A percentile compares a stretch with the other conserved stretches of the same genome.
phyloP scores from a whole-genome alignment of 2,797 vertebrate genomes.

The Arrhamphus sclerolepis region DNA sequence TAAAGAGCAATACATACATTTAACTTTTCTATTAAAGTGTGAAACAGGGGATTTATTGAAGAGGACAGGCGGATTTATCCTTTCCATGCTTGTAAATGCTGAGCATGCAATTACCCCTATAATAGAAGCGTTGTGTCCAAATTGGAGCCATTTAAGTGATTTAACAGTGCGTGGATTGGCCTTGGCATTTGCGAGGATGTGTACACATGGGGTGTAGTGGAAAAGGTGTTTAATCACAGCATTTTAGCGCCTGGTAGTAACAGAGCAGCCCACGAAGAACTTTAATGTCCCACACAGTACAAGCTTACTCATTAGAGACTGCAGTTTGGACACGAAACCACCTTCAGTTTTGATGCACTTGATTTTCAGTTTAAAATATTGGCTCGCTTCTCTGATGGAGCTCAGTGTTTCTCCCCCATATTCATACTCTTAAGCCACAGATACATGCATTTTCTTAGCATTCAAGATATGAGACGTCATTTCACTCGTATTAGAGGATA shows the following conservation, averaged over 20 bases:
- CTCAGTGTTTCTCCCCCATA: conserved; percentile 9
- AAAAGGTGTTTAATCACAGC: conserved; percentile 83
- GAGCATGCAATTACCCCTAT: conserved; percentile 87
- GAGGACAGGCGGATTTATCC: conserved; percentile 85
- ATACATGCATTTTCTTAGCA: too few species aligned
- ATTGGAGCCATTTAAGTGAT: conserved; percentile 89
- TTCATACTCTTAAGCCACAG: conserved; percentile 10
- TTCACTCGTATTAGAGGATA: too few species aligned
- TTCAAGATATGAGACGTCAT: too few species aligned
- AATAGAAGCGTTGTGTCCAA: conserved; percentile 87
- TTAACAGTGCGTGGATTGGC: conserved; percentile 86
- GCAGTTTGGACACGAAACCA: conserved; percentile 54
- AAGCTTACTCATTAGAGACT: conserved; percentile 73
- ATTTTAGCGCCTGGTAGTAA: conserved; percentile 80
- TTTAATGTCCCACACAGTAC: conserved; percentile 65
- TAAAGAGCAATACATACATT: conserved; percentile 79
- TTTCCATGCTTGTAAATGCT: conserved; percentile 87
- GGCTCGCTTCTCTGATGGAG: conserved; percentile 21
- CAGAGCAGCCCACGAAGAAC: conserved; percentile 67
- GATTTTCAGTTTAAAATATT: conserved; percentile 37
- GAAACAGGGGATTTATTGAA: conserved; percentile 83
- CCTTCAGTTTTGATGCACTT: conserved; percentile 48
- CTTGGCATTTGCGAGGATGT: conserved; percentile 86
- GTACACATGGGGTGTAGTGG: conserved; percentile 83
- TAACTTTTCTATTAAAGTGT: conserved; percentile 82